These are phyloP conservation scores for Turritopsis rubra DNA, from an alignment of 30 jellyfish, hydroid and myxozoan species.

Conservation along the genomic window DNA sequence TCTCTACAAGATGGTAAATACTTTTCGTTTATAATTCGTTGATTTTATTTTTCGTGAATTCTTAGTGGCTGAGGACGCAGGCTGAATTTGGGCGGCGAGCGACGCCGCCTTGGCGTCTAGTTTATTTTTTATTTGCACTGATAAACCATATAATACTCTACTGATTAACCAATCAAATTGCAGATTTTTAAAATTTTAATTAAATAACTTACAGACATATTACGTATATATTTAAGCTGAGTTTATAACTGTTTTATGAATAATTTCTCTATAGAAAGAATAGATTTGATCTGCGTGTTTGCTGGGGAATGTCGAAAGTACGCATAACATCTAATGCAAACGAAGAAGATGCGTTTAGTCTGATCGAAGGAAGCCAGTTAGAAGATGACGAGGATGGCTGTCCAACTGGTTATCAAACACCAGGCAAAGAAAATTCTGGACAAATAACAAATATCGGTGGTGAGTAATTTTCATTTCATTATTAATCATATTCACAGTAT, in stretches of 20 bases:
- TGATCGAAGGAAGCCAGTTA: constrained; percentile 3
- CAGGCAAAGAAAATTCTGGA: not conserved
- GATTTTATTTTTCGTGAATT: not conserved
- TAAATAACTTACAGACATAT: too few species aligned
- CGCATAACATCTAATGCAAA: not conserved
- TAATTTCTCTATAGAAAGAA: not conserved
- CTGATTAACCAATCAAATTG: too few species aligned
- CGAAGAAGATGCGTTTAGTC: constrained; percentile 17
- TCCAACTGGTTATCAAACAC: not conserved
- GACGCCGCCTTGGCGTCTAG: too few species aligned
- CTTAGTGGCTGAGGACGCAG: too few species aligned
- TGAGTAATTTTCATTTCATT: too few species aligned
- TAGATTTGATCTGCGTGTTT: not conserved
- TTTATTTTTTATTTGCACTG: too few species aligned
- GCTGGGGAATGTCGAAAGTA: not conserved
- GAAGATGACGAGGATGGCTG: constrained; percentile 29
- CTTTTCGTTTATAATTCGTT: not conserved
- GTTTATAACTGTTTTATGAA: too few species aligned
- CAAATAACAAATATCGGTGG: too few species aligned
- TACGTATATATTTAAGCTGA: not conserved
- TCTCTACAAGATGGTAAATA: not conserved
- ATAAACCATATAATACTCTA: too few species aligned
- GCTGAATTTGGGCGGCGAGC: too few species aligned
- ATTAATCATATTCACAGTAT: too few species aligned
- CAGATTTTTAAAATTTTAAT: too few species aligned